Conservation (phyloP, 2,113 vertebrate species). For the Bombycilla garrulus region DNA sequence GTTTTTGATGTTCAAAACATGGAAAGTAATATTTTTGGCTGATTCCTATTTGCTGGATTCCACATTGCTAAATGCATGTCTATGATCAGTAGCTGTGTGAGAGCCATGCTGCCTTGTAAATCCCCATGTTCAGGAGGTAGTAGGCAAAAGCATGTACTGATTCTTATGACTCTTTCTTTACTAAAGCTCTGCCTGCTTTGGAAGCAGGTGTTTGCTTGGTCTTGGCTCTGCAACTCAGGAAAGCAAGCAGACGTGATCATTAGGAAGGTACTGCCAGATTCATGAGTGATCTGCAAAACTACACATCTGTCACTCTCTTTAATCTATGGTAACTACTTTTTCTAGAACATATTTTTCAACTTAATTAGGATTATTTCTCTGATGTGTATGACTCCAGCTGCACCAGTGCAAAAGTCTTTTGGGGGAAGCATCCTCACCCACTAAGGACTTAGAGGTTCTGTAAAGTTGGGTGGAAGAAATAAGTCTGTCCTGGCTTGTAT, state of each 20-base stretch:
- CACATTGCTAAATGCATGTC: background rate
- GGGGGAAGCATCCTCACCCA: too few relatives aligned
- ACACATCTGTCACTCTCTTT: background rate
- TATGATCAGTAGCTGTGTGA: background rate
- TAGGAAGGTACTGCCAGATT: background rate
- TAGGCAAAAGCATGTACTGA: accelerated
- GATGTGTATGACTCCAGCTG: background rate
- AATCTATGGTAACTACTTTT: background rate
- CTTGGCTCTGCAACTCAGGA: background rate
- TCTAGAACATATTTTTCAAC: background rate
- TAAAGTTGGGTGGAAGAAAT: background rate
- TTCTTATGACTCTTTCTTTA: background rate
- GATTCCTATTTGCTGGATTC: background rate
- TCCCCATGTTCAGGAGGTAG: background rate
- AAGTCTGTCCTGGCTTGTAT: background rate
- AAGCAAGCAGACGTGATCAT: background rate
- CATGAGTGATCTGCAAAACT: background rate
- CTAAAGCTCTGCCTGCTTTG: background rate
- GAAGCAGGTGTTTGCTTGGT: background rate
- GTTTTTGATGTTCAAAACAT: background rate
- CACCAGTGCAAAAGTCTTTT: background rate
- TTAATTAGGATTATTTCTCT: background rate
- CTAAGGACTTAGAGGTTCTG: background rate
- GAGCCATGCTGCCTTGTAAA: background rate
- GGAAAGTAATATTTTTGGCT: background rate